Evolutionary conservation across 2,113 vertebrate genomes (phyloP), one percentile per base, ranked within the genome.

Genomic region (Aleadryas rufinucha): DNA sequence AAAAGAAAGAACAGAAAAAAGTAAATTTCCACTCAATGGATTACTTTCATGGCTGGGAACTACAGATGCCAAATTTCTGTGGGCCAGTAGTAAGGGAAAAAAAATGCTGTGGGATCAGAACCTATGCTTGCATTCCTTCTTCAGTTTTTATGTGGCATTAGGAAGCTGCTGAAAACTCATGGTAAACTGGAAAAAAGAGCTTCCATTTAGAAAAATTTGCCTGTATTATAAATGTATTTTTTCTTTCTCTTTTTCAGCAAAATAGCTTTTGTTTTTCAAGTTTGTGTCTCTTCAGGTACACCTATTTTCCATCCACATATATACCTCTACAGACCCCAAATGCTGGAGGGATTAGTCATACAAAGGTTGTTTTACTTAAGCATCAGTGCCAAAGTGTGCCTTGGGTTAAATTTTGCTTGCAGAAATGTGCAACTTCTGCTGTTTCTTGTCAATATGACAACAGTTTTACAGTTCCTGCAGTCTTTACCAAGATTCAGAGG

Each of bases 21-120:
- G 2, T 3, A 76, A 23, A 72, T 91, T 87, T 92, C 77, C n/a
- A 68, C 65, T 95, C 72, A 95, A 56, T 93, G 63, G 64, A 47
- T 87, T 92, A 76, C 69, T 79, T 95, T 95, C 80, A 71, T 82
- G 65, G 5, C 69, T 87, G 69, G 37, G n/a, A 94, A 91, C 24
- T 47, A 72, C 31, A 71, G 19, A 68, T 87, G 84, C 69, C 93
- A 95, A 79, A 89, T 82, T 92, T 97, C 77, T 79, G 93, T 95
- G 91, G 91, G 56, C 31, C 77, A 94, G 23, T 22, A 95, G 84
- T 8, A 68, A 65, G 33, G 86, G 80, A 68, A 90, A 90, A 90
- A 87, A 91, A 94, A 84, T 37, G 26, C 72, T 91, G 87, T 84
- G 89, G 80, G 61, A 75, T 91, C 76, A 79, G 56, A 89, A 87